Evolutionary conservation across 2,797 vertebrate species (phyloP).

Genomic region (Melanotaenia trifasciata): DNA sequence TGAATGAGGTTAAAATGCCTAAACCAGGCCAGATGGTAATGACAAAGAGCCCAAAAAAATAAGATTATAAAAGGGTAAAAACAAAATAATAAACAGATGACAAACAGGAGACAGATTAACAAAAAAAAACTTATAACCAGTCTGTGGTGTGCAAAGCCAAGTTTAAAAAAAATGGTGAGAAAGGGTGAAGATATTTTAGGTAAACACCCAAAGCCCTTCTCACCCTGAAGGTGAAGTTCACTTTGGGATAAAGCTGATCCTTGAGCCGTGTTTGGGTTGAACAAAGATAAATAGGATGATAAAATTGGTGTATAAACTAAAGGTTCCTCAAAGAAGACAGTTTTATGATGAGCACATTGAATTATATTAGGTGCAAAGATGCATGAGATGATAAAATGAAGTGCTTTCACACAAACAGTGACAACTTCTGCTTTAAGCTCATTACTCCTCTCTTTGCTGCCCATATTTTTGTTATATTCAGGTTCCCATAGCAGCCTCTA

Average conservation of each 20-base stretch:
- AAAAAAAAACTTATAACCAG: slow-evolving; percentile 6
- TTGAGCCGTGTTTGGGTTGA: slow-evolving; percentile 3
- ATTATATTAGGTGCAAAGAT: slow-evolving; percentile 25
- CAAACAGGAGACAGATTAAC: slow-evolving; percentile 28
- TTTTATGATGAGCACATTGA: slow-evolving; percentile 64
- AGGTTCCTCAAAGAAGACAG: slow-evolving; percentile 65
- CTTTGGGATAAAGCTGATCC: slow-evolving; percentile 16
- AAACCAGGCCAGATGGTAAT: slow-evolving; percentile 6
- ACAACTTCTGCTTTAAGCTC: slow-evolving; percentile 68
- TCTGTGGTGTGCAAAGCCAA: slow-evolving; percentile 33
- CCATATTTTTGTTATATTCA: slow-evolving; percentile 34
- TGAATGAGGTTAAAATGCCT: slow-evolving; percentile 23
- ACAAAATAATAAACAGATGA: slow-evolving; percentile 56
- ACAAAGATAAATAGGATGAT: slow-evolving; percentile 26
- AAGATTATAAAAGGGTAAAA: slow-evolving; percentile 37
- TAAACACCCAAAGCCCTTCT: slow-evolving; percentile 9
- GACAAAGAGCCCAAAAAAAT: slow-evolving; percentile 16
- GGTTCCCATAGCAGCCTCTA: slow-evolving; percentile 51
- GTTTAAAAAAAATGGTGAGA: slow-evolving; percentile 44
- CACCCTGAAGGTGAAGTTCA: slow-evolving; percentile 21
- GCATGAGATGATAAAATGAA: slow-evolving; percentile 23
- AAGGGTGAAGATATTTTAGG: slow-evolving; percentile 32
- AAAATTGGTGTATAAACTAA: slow-evolving; percentile 21
- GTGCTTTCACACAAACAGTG: slow-evolving; percentile 57
- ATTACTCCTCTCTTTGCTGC: slow-evolving; percentile 8